Percentiles rank a stretch among this genome's conserved stretches.
Conservation (phyloP, 2,888 invertebrate genomes). For the Tiphia femorata region DNA sequence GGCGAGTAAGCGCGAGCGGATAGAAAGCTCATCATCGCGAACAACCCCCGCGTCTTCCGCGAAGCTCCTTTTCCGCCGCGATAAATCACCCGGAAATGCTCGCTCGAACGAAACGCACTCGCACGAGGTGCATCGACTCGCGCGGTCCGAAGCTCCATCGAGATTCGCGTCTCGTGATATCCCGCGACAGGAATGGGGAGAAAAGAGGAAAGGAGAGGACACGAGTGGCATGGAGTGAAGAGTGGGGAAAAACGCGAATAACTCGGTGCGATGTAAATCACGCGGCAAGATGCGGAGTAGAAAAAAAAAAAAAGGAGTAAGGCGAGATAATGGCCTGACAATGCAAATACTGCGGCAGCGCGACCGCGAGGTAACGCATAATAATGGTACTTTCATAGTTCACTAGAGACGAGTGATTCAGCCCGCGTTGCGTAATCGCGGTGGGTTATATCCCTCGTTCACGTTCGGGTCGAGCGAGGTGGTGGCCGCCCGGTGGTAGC, state of each 20-base stretch:
- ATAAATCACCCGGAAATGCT: no score
- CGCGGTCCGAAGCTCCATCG: no score
- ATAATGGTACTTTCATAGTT: slow-evolving; percentile 42
- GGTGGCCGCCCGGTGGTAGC: not conserved
- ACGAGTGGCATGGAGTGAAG: no score
- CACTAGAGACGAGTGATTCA: slow-evolving; percentile 22
- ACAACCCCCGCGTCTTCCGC: no score
- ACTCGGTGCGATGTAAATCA: slow-evolving; percentile 25
- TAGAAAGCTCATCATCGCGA: no score
- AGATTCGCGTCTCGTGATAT: no score
- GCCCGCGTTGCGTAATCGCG: slow-evolving; percentile 15
- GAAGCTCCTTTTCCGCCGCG: no score
- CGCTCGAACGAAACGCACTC: no score
- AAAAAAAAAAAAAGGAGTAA: slow-evolving; percentile 12
- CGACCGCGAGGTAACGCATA: slow-evolving; percentile 24
- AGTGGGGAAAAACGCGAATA: not conserved
- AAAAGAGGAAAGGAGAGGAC: not conserved
- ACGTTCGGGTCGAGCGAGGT: no score
- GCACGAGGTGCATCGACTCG: no score
- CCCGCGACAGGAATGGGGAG: no score
- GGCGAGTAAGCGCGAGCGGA: not conserved
- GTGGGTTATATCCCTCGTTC: not conserved
- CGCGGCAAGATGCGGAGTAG: slow-evolving; percentile 14
- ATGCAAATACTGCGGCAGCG: slow-evolving; percentile 21
- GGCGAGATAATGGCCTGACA: slow-evolving; percentile 18